Evolutionary conservation across 2,797 vertebrate genomes (phyloP).

Genomic region (Gambelia wislizenii): DNA sequence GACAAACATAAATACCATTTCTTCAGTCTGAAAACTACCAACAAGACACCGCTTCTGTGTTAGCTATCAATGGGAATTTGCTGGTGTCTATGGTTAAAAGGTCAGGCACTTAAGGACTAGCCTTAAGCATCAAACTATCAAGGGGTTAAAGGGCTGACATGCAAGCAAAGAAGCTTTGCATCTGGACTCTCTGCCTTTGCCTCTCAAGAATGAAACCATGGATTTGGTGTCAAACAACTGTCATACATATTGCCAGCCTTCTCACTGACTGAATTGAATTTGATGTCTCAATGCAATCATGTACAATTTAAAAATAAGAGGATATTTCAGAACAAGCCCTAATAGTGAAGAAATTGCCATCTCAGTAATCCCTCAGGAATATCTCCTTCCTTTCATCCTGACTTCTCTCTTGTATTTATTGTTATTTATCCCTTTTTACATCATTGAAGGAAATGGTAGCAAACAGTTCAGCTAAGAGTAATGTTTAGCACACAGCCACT

Average conservation of each 20-base stretch:
- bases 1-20: slow-evolving; percentile 30
- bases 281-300: slow-evolving; percentile 28
- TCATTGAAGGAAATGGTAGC: background rate
- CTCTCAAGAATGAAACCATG: background rate
- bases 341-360: background rate
- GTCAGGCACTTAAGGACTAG: background rate
- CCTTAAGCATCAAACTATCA: slow-evolving; percentile 51
- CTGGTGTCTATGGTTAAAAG: background rate
- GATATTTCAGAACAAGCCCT: slow-evolving; percentile 34
- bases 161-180: slow-evolving; percentile 51
- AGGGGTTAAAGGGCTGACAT: slow-evolving; percentile 39
- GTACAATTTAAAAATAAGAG: slow-evolving; percentile 21
- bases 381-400: slow-evolving; percentile 6
- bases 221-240: background rate
- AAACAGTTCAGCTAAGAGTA: slow-evolving; percentile 9
- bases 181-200: slow-evolving; percentile 34
- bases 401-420: slow-evolving; percentile 21
- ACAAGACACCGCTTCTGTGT: background rate
- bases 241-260: background rate
- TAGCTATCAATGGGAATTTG: background rate
- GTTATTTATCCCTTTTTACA: slow-evolving; percentile 25
- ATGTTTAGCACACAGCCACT: background rate
- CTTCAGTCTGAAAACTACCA: slow-evolving; percentile 3
- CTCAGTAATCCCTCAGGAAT: slow-evolving; percentile 1
- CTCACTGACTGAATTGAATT: slow-evolving; percentile 27